Conservation (phyloP, 2,797 vertebrate genomes). For the Anabacerthia variegaticeps region DNA sequence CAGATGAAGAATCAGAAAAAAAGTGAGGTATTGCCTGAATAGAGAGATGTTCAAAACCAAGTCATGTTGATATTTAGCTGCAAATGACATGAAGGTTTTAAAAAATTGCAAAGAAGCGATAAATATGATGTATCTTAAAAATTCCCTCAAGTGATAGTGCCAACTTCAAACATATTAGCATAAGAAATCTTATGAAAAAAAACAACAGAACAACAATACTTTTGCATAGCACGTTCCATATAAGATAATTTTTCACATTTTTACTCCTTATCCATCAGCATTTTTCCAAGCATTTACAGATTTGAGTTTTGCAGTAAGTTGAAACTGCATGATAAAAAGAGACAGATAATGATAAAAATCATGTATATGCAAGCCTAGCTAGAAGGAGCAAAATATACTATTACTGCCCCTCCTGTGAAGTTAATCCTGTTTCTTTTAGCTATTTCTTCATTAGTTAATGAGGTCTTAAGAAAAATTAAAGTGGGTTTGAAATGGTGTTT, state of each 20-base stretch:
- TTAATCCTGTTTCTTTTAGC: constrained; percentile 78
- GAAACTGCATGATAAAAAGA: constrained; percentile 74
- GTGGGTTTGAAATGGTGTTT: constrained; percentile 57
- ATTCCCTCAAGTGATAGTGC: constrained; percentile 12
- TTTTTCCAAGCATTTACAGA: constrained; percentile 70
- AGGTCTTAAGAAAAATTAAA: constrained; percentile 59
- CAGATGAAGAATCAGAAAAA: background rate
- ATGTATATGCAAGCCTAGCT: constrained; percentile 69
- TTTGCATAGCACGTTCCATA: constrained; percentile 42
- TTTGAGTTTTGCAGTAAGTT: constrained; percentile 65
- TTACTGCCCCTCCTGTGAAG: constrained; percentile 74
- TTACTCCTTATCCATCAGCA: constrained; percentile 61
- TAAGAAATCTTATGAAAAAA: constrained; percentile 5
- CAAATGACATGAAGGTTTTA: background rate
- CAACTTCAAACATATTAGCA: constrained; percentile 59
- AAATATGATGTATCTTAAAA: constrained; percentile 25
- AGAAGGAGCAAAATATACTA: constrained; percentile 65
- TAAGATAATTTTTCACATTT: constrained; percentile 71
- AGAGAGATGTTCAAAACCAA: constrained; percentile 21
- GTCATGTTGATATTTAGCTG: constrained; percentile 15
- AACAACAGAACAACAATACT: constrained; percentile 14
- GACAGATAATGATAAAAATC: constrained; percentile 78
- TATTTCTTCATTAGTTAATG: constrained; percentile 80
- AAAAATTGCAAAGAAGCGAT: constrained; percentile 15
- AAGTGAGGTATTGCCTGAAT: background rate